A percentile compares a stretch with the other conserved stretches of the same genome.
These are phyloP conservation scores for Xyrichtys novacula DNA, from an alignment of 2,797 vertebrate species.

Conservation along the genomic window DNA sequence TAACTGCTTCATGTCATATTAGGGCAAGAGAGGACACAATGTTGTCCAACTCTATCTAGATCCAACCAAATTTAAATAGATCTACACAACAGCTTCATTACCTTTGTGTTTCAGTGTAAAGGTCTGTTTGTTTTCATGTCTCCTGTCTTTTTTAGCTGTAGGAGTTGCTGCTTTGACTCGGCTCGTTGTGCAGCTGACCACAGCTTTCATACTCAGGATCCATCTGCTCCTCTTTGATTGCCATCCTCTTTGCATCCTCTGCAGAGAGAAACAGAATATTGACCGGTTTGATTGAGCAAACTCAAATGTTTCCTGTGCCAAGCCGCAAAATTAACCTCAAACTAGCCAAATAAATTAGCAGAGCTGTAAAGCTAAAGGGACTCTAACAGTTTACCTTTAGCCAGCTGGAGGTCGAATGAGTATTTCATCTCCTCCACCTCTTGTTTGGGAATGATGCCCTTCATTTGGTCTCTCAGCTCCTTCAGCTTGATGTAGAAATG, in stretches of 20 bases:
- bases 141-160: slow-evolving; percentile 60
- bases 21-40: too few species aligned
- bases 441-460: slow-evolving; percentile 74
- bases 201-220: slow-evolving; percentile 95
- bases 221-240: slow-evolving; percentile 96
- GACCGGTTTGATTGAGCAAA: background rate
- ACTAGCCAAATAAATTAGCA: background rate
- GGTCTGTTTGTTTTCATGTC: slow-evolving; percentile 36
- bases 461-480: slow-evolving; percentile 93
- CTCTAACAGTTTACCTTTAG: slow-evolving; percentile 87
- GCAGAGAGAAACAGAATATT: slow-evolving; percentile 39
- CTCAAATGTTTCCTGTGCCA: background rate
- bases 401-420: slow-evolving; percentile 91
- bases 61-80: background rate
- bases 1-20: background rate
- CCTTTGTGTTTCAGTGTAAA: slow-evolving; percentile 51
- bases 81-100: slow-evolving; percentile 16
- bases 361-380: too few species aligned
- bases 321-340: background rate
- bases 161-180: slow-evolving; percentile 65
- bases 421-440: slow-evolving; percentile 90
- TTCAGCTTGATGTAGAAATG: slow-evolving; percentile 99
- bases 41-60: too few species aligned
- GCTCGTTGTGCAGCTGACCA: slow-evolving; percentile 79
- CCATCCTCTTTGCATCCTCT: slow-evolving; percentile 97